Base-by-base conservation (phyloP, 1,140 invertebrate species). In the Drosophila willistoni region DNA sequence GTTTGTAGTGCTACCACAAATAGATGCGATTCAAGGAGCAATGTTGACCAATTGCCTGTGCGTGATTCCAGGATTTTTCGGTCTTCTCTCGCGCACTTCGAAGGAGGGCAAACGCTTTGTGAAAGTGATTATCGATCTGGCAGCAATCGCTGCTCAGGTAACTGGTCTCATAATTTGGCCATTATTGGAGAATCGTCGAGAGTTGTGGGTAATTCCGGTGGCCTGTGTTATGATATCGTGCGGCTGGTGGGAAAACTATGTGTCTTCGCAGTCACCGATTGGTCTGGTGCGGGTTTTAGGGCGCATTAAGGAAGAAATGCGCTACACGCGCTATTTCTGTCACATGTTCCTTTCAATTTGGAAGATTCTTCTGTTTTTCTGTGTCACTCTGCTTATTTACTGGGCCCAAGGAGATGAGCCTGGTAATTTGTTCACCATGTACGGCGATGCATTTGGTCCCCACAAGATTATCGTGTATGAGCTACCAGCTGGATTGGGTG, bases 241-340 rank as follows among this genome's bases (percentile, higher is more conserved):
- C 33, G 96, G 97, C 25, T 99, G 97, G 97, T 99, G 98, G 98
- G 98, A 99, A 93, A 99, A 99, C 93, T 99, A 97, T 89, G 97
- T 98, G 0, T 96, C 96, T 29, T 94, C 94, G 73, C 94, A 96
- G 64, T 97, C 96, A 73, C 95, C 96, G 0, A 94, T 97, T 68
- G 94, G 96, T 94, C 92, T 97, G 55, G 95, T 98, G 19, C 96
- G 95, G 83, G 94, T 94, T n/a, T 92, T 98, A 54, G 96, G 95
- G 29, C 94, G 95, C 85, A 94, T 98, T 19, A 97, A 97, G 86
- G 96, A 98, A 55, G 95, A 96, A 72, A 92, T 98, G 61, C 95
- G 95, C 60, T 91, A 94, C 47, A 97, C 96, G 1, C 94, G 97
- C 62, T 98, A 98, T 86, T 98, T 97, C 91, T 96, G 94, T 1